Evolutionary conservation across 2,113 vertebrate species (phyloP), one percentile per base, ranked within the genome.

Genomic region (Pachypanchax playfairii): DNA sequence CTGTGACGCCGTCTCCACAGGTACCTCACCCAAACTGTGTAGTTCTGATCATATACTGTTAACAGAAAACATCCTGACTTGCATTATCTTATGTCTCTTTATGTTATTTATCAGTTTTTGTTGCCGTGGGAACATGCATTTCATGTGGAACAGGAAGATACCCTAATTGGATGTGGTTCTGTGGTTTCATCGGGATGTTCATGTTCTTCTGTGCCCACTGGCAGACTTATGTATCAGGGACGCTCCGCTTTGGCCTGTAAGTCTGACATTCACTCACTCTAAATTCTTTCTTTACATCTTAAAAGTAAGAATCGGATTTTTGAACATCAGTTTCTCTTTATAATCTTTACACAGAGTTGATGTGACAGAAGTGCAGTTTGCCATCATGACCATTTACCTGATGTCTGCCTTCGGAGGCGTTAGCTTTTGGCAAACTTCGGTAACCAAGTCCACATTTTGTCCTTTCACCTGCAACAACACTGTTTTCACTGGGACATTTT

Each of bases 161-260:
- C 73, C 87, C 94, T 8, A 86, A 96, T 89, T 96, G 94, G 94
- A 91, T 97, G 77, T 99, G 98, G 87, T 97, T 95, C 90, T 96
- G 94, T 74, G 96, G 92, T 66, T 98, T 99, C 73, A 83, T 97
- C 58, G 96, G 95, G 70, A 93, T 95, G 91, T 97, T 98, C 84
- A 94, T 99, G 93, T 99, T 99, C 89, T 99, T 96, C 89, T 98
- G 96, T 72, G 97, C 97, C 59, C 97, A 99, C 85, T 99, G 97
- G 97, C 97, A 98, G 88, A 98, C 96, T 39, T 99, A 98, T 0
- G 96, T 98, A 38, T 98, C 96, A 0, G 97, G 97, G 63, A 94
- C 94, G 0, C 90, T 99, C 31, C 94, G 92, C 64, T 99, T 98
- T 76, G 95, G 95, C 88, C 91, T 93, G 97, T 99, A 90, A 94